Evolutionary conservation across 2,888 invertebrate species (phyloP).

Genomic region (Mesoligia furuncula): DNA sequence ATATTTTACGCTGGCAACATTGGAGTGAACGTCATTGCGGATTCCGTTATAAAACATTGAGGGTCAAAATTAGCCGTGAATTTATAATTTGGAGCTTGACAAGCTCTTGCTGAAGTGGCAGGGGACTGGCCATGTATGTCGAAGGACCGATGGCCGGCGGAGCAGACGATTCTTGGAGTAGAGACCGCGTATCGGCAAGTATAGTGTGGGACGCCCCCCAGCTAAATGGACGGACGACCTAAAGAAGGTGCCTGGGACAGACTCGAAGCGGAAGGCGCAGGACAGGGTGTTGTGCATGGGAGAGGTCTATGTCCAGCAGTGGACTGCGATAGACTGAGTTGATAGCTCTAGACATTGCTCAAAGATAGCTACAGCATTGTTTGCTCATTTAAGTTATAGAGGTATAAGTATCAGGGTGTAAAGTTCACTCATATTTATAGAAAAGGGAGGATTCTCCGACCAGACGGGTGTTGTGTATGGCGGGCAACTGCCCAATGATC

Average conservation of each 20-base stretch:
- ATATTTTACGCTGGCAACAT: conserved; percentile 40
- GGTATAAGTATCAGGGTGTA: too few species aligned
- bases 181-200: not conserved
- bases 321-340: not conserved
- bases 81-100: not conserved
- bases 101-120: not conserved
- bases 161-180: not conserved
- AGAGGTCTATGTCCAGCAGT: not conserved
- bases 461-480: too few species aligned
- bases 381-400: too few species aligned
- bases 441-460: too few species aligned
- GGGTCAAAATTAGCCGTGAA: not conserved
- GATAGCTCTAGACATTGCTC: not conserved
- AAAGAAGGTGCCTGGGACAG: not conserved
- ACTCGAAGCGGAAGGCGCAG: not conserved
- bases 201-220: not conserved
- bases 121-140: not conserved
- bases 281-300: not conserved
- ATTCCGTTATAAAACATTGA: conserved; percentile 3
- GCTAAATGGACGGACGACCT: not conserved
- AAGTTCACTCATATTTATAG: too few species aligned
- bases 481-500: too few species aligned
- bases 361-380: not conserved
- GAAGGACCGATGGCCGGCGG: too few species aligned
- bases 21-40: conserved; percentile 11